phyloP scores from a whole-genome alignment of 2,888 invertebrate genomes.

The Volucella bombylans region DNA sequence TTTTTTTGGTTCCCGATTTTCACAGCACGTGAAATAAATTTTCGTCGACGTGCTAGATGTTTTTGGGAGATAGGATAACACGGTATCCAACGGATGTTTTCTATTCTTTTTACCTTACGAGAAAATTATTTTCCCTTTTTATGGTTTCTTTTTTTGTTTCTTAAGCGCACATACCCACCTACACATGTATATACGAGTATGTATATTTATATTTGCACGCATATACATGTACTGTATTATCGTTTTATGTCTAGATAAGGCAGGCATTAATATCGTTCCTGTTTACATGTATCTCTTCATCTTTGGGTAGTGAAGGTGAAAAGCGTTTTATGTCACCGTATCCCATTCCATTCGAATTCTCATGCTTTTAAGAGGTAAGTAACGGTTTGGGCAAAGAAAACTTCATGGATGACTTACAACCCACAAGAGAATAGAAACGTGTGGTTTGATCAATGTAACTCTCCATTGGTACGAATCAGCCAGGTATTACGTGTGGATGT shows the following conservation, averaged over 20 bases:
- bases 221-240: not conserved
- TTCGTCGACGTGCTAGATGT: too few relatives aligned
- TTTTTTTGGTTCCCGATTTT: too few relatives aligned
- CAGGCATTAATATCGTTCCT: not conserved
- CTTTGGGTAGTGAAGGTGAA: conserved; percentile 5
- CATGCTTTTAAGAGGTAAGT: not conserved
- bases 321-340: not conserved
- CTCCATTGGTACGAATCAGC: not conserved
- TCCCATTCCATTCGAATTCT: not conserved
- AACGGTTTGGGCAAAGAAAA: not conserved
- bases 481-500: not conserved
- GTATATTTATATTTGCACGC: not conserved
- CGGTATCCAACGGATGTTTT: too few relatives aligned
- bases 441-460: not conserved
- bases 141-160: too few relatives aligned
- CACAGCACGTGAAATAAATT: too few relatives aligned
- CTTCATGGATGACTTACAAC: not conserved
- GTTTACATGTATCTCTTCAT: not conserved
- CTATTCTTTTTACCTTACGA: too few relatives aligned
- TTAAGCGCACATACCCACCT: too few relatives aligned
- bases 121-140: too few relatives aligned
- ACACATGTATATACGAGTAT: too few relatives aligned
- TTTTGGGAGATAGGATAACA: too few relatives aligned
- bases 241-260: not conserved
- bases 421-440: not conserved